Percentiles rank a stretch among this genome's conserved stretches.
These are phyloP conservation scores for Oreochromis mossambicus DNA, from an alignment of 2,797 vertebrate species.

Conservation along the genomic window DNA sequence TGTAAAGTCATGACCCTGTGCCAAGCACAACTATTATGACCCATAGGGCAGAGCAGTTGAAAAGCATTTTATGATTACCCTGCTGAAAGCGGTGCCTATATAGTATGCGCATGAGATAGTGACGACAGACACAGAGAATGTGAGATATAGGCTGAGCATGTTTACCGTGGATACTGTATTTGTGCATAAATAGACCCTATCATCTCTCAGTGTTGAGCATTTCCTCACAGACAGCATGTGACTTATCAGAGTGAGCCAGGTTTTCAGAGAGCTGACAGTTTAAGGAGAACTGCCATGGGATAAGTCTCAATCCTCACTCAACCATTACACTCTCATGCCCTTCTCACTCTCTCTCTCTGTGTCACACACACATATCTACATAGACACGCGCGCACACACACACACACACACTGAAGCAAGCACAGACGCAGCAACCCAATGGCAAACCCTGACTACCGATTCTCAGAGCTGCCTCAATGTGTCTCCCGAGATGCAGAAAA, in stretches of 20 bases:
- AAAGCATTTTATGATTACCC: constrained; percentile 6
- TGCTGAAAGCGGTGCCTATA: neutral
- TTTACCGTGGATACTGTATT: constrained; percentile 8
- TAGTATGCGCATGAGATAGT: neutral
- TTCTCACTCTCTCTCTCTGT: neutral
- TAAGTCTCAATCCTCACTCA: constrained; percentile 57
- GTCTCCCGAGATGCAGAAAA: constrained; percentile 10
- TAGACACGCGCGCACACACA: neutral
- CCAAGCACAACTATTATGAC: constrained; percentile 9
- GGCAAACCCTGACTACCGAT: constrained; percentile 24
- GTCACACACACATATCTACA: neutral
- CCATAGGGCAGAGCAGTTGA: neutral
- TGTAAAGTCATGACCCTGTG: neutral
- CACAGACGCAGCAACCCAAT: constrained; percentile 20
- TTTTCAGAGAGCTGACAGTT: constrained; percentile 60
- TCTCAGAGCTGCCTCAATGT: constrained; percentile 21
- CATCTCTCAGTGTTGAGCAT: constrained; percentile 42
- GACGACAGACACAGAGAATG: neutral
- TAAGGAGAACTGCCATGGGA: constrained; percentile 42
- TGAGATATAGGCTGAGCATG: neutral
- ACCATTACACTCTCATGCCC: constrained; percentile 26
- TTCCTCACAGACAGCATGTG: constrained; percentile 47
- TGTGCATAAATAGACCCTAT: constrained; percentile 49
- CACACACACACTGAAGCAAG: constrained; percentile 20
- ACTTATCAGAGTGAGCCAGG: constrained; percentile 62